phyloP scores from a whole-genome alignment of 2,888 invertebrate species.

The Amiota minor region DNA sequence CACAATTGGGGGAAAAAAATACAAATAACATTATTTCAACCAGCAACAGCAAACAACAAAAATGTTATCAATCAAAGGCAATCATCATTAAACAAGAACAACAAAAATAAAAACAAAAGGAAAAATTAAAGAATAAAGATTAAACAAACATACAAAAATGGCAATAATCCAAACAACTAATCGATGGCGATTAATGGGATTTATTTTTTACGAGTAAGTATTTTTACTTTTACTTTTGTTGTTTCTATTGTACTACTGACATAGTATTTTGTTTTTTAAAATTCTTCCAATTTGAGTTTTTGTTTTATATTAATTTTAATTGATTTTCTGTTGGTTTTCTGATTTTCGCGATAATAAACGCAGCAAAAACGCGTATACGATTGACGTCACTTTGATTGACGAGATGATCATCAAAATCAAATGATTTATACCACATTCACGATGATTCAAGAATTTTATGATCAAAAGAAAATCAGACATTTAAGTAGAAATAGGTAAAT shows the following conservation, averaged over 20 bases:
- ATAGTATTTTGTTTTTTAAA: neutral
- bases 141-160: constrained; percentile 15
- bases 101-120: constrained; percentile 45
- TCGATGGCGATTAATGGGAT: constrained; percentile 36
- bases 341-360: constrained; percentile 21
- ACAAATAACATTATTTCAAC: constrained; percentile 33
- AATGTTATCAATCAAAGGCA: constrained; percentile 58
- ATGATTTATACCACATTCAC: neutral
- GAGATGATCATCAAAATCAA: neutral
- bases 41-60: constrained; percentile 35
- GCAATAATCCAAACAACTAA: constrained; percentile 30
- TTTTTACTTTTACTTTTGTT: constrained; percentile 4
- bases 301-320: neutral
- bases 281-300: neutral
- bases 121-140: neutral
- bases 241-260: too few species aligned
- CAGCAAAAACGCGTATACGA: neutral
- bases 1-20: constrained; percentile 43
- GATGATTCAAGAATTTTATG: neutral
- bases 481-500: too few species aligned
- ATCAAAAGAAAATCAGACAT: neutral
- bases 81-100: constrained; percentile 57
- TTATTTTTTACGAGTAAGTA: too few species aligned
- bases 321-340: neutral
- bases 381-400: constrained; percentile 20